These are phyloP conservation scores for Oligia fasciuncula DNA, from an alignment of 2,888 invertebrate genomes.

Conservation along the genomic window DNA sequence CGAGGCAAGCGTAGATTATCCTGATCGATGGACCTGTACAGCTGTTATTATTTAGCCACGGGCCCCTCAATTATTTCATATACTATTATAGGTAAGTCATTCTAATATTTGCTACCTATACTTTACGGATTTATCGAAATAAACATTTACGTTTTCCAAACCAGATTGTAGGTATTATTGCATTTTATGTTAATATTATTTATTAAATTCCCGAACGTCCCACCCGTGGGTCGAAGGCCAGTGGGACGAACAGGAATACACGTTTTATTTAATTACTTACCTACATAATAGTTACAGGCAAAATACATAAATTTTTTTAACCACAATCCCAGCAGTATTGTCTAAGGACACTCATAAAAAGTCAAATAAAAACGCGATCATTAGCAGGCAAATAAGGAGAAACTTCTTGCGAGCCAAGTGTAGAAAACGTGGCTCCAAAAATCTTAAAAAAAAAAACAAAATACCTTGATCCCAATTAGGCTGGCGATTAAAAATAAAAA, in stretches of 20 bases:
- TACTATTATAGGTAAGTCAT: not conserved
- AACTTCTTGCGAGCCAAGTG: constrained; percentile 20
- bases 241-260: no score
- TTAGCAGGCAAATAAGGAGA: constrained; percentile 31
- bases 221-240: no score
- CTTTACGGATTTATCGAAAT: not conserved
- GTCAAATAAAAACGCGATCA: constrained; percentile 19
- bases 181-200: no score
- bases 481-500: constrained; percentile 36
- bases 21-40: no score
- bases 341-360: constrained; percentile 16
- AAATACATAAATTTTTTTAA: not conserved
- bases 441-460: constrained; percentile 28
- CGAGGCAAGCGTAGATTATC: no score
- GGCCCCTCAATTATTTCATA: constrained; percentile 4
- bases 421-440: constrained; percentile 35
- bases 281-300: not conserved
- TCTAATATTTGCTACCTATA: not conserved
- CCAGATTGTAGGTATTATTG: no score
- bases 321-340: not conserved
- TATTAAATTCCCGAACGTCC: no score
- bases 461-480: constrained; percentile 53
- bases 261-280: no score
- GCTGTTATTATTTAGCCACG: no score
- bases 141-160: not conserved